These are phyloP conservation scores for Harpagus bidentatus DNA, from an alignment of 2,113 vertebrate genomes.

Conservation along the genomic window DNA sequence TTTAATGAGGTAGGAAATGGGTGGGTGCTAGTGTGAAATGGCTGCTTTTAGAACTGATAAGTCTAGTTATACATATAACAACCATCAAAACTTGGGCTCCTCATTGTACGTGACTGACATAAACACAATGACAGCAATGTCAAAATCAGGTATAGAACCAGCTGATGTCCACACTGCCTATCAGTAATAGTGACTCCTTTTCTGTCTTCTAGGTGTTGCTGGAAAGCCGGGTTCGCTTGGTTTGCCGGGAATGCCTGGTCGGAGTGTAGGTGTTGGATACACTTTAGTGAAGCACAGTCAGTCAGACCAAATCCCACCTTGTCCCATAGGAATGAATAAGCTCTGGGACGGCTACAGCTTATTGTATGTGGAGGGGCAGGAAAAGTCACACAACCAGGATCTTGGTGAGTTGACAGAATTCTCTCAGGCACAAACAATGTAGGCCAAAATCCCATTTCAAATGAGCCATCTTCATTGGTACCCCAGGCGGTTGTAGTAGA, in stretches of 20 bases:
- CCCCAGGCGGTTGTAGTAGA: not conserved
- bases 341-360: slow-evolving; percentile 96
- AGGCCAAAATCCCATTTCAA: not conserved
- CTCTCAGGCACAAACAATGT: not conserved
- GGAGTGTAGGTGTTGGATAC: slow-evolving; percentile 79
- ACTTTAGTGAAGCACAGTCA: slow-evolving; percentile 95
- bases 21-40: not conserved
- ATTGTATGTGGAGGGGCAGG: slow-evolving; percentile 93
- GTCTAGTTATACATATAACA: not conserved
- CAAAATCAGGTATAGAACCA: not conserved
- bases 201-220: slow-evolving; percentile 57
- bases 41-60: not conserved
- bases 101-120: not conserved
- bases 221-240: slow-evolving; percentile 69
- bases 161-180: not conserved
- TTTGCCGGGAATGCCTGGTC: slow-evolving; percentile 73
- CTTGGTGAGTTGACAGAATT: slow-evolving; percentile 75
- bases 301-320: slow-evolving; percentile 83
- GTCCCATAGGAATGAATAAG: slow-evolving; percentile 86
- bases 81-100: not conserved
- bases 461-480: not conserved
- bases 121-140: not conserved
- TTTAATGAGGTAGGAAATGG: not conserved
- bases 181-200: not conserved
- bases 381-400: slow-evolving; percentile 96